These are phyloP conservation scores for Reticulitermes lucifugus DNA, from an alignment of 2,888 invertebrate genomes.

Conservation along the genomic window DNA sequence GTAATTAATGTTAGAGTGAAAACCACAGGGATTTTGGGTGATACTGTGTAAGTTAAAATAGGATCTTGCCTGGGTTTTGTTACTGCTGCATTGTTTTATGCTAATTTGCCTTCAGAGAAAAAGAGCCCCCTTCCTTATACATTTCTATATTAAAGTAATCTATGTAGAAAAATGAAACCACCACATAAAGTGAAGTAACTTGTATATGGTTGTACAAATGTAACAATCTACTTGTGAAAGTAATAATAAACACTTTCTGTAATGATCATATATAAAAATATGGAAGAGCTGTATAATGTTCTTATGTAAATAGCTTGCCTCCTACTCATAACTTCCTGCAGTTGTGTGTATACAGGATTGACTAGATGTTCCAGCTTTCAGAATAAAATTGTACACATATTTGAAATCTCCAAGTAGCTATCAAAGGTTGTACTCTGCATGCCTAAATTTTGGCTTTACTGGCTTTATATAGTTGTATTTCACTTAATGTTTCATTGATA, in stretches of 20 bases:
- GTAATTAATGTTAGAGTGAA: background rate
- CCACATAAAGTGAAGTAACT: constrained; percentile 57
- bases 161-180: constrained; percentile 49
- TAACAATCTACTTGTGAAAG: constrained; percentile 62
- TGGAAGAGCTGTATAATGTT: background rate
- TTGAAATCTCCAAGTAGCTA: too few relatives aligned
- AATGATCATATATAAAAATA: constrained; percentile 47
- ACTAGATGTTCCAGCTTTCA: too few relatives aligned
- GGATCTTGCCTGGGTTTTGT: background rate
- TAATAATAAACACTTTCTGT: constrained; percentile 55
- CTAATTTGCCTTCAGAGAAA: background rate
- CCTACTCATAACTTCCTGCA: too few relatives aligned
- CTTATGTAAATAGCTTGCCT: background rate
- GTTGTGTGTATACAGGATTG: too few relatives aligned
- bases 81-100: constrained; percentile 26
- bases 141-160: constrained; percentile 45
- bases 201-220: constrained; percentile 67
- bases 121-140: constrained; percentile 33
- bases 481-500: too few relatives aligned
- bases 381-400: too few relatives aligned
- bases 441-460: too few relatives aligned
- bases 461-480: too few relatives aligned
- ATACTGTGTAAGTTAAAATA: background rate
- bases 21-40: background rate
- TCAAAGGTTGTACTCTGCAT: too few relatives aligned